These are phyloP conservation scores for Notoglanidium macrostoma DNA, from an alignment of 2,797 vertebrate species.

Conservation along the genomic window DNA sequence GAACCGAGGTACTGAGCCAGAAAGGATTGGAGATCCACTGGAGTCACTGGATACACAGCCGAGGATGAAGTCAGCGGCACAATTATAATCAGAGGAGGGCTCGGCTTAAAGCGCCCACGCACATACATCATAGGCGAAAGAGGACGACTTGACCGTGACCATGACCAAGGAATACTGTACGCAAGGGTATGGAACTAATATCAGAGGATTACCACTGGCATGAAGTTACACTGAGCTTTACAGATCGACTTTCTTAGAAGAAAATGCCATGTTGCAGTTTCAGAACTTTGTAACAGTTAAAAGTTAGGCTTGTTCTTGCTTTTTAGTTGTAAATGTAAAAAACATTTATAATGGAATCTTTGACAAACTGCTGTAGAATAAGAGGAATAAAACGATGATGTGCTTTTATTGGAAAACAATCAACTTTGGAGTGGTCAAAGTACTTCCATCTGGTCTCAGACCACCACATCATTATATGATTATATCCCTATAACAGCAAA, in stretches of 20 bases:
- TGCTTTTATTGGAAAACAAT: neutral
- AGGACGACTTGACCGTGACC: conserved; percentile 3
- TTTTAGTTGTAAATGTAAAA: neutral
- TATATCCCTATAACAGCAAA: neutral
- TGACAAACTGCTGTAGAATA: neutral
- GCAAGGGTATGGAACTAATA: conserved; percentile 29
- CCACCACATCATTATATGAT: neutral
- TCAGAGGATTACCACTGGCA: neutral
- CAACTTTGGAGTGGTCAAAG: neutral
- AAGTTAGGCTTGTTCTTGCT: neutral
- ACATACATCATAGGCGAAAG: conserved; percentile 14
- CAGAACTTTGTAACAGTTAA: neutral
- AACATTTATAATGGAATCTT: too few species aligned
- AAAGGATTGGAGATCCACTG: conserved; percentile 21
- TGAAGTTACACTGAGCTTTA: neutral
- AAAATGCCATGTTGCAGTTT: neutral
- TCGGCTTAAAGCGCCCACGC: conserved; percentile 26
- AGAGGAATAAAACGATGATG: neutral
- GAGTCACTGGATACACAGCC: conserved; percentile 26
- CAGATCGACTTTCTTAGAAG: neutral
- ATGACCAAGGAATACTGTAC: conserved; percentile 8
- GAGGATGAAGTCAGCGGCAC: conserved; percentile 32
- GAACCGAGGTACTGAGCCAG: conserved; percentile 11
- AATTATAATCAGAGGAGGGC: conserved; percentile 34
- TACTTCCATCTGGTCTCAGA: neutral